phyloP scores from a whole-genome alignment of 1,140 invertebrate species.

The Bilobella aurantiaca region DNA sequence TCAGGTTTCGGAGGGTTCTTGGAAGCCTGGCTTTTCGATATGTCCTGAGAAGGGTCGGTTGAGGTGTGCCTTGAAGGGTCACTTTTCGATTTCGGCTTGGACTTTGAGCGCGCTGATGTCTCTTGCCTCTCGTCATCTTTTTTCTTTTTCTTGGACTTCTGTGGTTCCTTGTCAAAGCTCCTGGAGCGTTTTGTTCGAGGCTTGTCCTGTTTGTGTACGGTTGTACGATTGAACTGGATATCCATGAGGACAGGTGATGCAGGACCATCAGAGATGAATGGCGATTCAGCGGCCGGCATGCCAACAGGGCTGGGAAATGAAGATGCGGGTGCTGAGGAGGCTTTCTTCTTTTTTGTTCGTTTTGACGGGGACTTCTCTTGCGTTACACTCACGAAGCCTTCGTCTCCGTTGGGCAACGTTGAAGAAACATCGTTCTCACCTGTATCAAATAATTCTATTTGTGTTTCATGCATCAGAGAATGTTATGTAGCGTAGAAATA shows the following conservation, averaged over 20 bases:
- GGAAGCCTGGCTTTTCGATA: background rate
- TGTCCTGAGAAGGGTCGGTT: background rate
- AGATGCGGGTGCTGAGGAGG: background rate
- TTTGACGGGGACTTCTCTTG: background rate
- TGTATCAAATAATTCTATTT: too few species aligned
- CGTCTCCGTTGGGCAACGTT: background rate
- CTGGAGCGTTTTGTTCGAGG: background rate
- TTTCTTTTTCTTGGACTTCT: background rate
- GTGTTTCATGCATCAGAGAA: too few species aligned
- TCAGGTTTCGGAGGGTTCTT: too few species aligned
- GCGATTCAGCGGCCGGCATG: too few species aligned
- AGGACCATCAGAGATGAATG: too few species aligned
- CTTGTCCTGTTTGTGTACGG: background rate
- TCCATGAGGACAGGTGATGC: too few species aligned
- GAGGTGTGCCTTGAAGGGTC: background rate
- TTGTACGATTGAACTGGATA: background rate
- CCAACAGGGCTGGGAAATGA: too few species aligned
- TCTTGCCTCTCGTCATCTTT: background rate
- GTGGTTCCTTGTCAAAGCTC: background rate
- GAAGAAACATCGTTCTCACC: background rate
- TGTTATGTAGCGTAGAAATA: too few species aligned
- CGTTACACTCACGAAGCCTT: background rate
- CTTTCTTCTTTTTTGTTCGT: background rate
- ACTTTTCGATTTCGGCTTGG: background rate
- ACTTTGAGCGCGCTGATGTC: background rate